phyloP scores from a whole-genome alignment of 2,113 vertebrate genomes.

The Vicugna pacos region DNA sequence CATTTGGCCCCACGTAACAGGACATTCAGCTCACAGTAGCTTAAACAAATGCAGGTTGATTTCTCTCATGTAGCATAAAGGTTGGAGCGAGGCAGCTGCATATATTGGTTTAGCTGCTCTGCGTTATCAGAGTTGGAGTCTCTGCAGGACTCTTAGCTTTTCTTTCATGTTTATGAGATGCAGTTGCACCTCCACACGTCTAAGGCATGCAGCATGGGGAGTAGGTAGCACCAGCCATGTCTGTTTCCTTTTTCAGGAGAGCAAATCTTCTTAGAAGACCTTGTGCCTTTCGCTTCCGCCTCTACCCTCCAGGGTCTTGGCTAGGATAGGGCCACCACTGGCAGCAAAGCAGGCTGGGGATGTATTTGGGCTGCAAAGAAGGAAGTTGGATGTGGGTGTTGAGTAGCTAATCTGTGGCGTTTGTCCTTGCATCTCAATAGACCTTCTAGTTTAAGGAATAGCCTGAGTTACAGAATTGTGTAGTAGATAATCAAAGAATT shows the following conservation, averaged over 20 bases:
- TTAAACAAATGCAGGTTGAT: constrained; percentile 59
- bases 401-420: background rate
- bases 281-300: background rate
- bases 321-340: background rate
- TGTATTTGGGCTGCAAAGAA: background rate
- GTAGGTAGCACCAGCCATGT: background rate
- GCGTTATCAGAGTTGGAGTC: background rate
- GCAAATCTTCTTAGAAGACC: background rate
- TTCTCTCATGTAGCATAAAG: background rate
- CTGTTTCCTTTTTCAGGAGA: background rate
- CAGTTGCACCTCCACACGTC: background rate
- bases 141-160: background rate
- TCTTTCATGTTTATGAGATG: background rate
- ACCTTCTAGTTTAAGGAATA: background rate
- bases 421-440: background rate
- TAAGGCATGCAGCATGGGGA: background rate
- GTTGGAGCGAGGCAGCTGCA: background rate
- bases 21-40: constrained; percentile 41
- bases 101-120: constrained; percentile 11
- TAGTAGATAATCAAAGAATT: background rate
- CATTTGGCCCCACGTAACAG: constrained; percentile 14
- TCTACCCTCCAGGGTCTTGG: background rate
- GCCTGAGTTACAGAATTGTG: background rate
- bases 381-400: background rate
- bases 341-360: background rate